Base-by-base conservation (phyloP, 2,888 invertebrate species). In the Adelphocoris suturalis region DNA sequence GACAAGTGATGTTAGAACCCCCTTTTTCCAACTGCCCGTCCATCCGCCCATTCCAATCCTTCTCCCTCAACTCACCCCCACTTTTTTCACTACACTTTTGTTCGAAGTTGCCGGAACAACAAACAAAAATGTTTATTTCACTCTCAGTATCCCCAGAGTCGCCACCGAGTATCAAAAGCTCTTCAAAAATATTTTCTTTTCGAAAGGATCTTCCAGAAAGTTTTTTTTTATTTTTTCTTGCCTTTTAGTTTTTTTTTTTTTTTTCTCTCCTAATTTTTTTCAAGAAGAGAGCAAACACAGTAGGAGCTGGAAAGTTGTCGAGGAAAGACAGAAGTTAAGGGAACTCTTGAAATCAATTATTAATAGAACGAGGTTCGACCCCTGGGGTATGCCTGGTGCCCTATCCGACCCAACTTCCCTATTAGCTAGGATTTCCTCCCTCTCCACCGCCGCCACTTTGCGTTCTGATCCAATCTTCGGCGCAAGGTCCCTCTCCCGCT, bases 71-170 rank as follows among this genome's bases (percentile, higher is more conserved):
- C 46, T 16, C 68, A 0, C 16, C 16, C 37, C 37, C 37, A 2
- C 7, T 46, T 78, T 78, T 46, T 78, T 47, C 46, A 27, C 23
- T 19, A 7, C 5, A 78, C 78, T 78, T 78, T 19, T 47, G 78
- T 19, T 47, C 46, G 82, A 82, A 82, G 82, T 82, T 82, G 47
- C n/a, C 78, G 23, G 82, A 48, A 82, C 46, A 46, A 52, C 82
- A 82, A 82, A 82, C 82, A 82, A 82, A 82, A 82, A 82, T 82
- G 82, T 82, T 82, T 82, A 52, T 82, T 82, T 82, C 82, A 23
- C 55, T 52, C n/a, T 82, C 47, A 82, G 47, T 14, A 47, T 82
- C 47, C 28, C 13, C 28, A 14, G 47, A 46, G 48, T 47, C 52
- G 11, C 68, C 68, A 57, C 57, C n/a, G n/a, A 68, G 68, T 68